Percentiles rank a stretch among this genome's conserved stretches.
phyloP scores from a whole-genome alignment of 2,113 vertebrate species.

The Prinia subflava region DNA sequence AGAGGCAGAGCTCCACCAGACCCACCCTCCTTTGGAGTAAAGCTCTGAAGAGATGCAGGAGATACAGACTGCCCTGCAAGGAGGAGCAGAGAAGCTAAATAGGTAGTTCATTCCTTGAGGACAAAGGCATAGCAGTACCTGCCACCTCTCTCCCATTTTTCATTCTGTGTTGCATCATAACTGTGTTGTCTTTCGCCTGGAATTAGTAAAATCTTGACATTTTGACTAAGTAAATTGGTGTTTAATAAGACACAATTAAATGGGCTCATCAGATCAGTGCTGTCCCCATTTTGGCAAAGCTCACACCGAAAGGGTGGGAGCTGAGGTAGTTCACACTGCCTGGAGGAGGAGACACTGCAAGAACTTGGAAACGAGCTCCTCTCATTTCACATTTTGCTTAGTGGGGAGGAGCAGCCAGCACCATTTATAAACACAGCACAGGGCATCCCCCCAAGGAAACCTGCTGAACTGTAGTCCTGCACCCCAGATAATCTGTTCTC shows the following conservation, averaged over 20 bases:
- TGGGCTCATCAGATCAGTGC: neutral
- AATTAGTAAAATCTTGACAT: neutral
- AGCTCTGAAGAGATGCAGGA: neutral
- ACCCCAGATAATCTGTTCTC: neutral
- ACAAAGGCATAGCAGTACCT: neutral
- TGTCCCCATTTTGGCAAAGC: neutral
- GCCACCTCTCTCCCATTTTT: neutral
- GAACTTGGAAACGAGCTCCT: neutral
- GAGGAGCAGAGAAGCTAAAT: neutral
- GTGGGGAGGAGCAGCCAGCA: neutral
- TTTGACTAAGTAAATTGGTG: neutral
- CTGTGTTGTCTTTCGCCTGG: neutral
- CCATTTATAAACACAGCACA: neutral
- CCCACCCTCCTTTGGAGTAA: neutral
- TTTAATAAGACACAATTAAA: neutral
- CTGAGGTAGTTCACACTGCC: neutral
- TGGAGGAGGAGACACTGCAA: neutral
- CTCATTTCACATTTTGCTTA: neutral
- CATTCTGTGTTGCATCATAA: rapidly evolving
- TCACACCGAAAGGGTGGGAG: neutral
- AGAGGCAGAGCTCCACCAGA: neutral
- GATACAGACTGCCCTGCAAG: neutral
- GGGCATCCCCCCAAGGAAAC: neutral
- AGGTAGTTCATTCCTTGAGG: neutral
- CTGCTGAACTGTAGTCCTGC: neutral